phyloP scores from a whole-genome alignment of 2,888 invertebrate genomes.

The Archaeoteleia sp. region DNA sequence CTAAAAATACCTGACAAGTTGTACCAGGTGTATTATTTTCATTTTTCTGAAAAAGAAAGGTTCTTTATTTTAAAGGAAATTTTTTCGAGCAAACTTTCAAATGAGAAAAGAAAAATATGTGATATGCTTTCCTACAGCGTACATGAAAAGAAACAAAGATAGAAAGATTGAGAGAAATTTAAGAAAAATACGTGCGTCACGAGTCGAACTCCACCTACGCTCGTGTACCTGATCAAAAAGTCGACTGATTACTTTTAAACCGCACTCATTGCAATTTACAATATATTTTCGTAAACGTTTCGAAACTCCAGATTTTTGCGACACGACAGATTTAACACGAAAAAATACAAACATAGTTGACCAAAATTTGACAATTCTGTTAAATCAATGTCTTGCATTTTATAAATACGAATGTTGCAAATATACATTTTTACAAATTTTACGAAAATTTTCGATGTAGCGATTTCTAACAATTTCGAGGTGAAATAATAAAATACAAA shows the following conservation, averaged over 20 bases:
- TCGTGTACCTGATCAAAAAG: constrained; percentile 14
- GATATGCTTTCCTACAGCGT: too few species aligned
- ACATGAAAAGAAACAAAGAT: not conserved
- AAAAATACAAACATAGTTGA: constrained; percentile 7
- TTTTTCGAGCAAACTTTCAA: too few species aligned
- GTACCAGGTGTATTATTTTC: too few species aligned
- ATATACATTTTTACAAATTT: constrained; percentile 31
- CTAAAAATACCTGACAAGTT: too few species aligned
- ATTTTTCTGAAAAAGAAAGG: too few species aligned
- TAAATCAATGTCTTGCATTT: constrained; percentile 36
- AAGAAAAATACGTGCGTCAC: not conserved
- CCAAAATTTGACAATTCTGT: constrained; percentile 8
- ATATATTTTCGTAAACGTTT: constrained; percentile 43
- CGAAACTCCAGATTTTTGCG: constrained; percentile 23
- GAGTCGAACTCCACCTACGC: too few species aligned
- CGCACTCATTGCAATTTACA: constrained; percentile 36
- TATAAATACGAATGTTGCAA: constrained; percentile 17
- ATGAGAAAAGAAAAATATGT: too few species aligned
- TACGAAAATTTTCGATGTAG: not conserved
- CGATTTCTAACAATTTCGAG: too few species aligned
- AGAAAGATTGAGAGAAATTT: constrained; percentile 5
- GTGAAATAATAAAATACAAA: constrained; percentile 8
- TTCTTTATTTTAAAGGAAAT: too few species aligned
- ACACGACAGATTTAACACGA: constrained; percentile 2
- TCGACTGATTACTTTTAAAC: constrained; percentile 41